These are phyloP conservation scores for Abrostola tripartita DNA, from an alignment of 2,888 invertebrate genomes.

Conservation along the genomic window DNA sequence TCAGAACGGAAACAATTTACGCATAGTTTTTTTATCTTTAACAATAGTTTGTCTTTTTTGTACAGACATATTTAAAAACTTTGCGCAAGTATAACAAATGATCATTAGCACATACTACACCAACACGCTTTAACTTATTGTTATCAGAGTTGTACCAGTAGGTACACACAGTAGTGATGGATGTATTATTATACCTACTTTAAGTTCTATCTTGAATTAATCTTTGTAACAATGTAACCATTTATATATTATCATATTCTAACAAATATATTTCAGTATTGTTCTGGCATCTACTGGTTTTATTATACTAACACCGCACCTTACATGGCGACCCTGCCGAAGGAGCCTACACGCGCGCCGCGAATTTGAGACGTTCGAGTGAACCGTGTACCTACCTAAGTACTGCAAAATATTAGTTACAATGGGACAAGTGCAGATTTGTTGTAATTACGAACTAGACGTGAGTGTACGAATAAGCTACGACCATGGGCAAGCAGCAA, in stretches of 20 bases:
- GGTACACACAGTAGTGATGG: too few species aligned
- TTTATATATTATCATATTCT: too few species aligned
- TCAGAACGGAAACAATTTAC: slow-evolving; percentile 20
- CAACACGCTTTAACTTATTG: not conserved
- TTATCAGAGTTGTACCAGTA: not conserved
- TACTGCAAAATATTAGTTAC: not conserved
- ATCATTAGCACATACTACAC: slow-evolving; percentile 13
- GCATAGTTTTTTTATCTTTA: slow-evolving; percentile 4
- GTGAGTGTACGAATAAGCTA: not conserved
- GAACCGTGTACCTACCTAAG: not conserved
- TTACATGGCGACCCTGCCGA: slow-evolving; percentile 3
- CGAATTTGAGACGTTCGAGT: slow-evolving; percentile 3
- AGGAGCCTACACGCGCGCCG: not conserved
- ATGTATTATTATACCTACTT: too few species aligned
- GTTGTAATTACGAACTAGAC: not conserved
- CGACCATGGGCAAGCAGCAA: slow-evolving; percentile 1
- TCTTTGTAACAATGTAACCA: too few species aligned
- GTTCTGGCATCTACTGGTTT: too few species aligned
- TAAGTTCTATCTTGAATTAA: too few species aligned
- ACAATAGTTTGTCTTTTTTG: slow-evolving; percentile 12
- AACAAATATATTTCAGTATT: too few species aligned
- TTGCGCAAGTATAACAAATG: slow-evolving; percentile 13
- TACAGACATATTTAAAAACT: slow-evolving; percentile 16
- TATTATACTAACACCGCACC: not conserved
- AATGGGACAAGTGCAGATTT: not conserved